A percentile compares a stretch with the other conserved stretches of the same genome.
phyloP scores from a whole-genome alignment of 2,113 vertebrate species.

The Ammodytes marinus region DNA sequence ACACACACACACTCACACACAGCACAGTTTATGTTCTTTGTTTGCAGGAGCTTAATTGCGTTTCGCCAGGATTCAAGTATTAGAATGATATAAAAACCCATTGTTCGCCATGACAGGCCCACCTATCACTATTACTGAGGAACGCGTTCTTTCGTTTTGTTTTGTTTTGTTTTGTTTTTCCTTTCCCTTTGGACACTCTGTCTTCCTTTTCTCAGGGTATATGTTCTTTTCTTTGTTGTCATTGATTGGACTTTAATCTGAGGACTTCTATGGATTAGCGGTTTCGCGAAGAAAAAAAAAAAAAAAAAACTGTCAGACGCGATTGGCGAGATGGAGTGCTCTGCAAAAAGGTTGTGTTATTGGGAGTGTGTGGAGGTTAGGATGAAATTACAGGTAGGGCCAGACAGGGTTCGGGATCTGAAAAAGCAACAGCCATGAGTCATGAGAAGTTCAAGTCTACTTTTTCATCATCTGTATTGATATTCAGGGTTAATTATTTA shows the following conservation, averaged over 20 bases:
- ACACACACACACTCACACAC: constrained; percentile 13
- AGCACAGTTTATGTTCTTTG: constrained; percentile 41
- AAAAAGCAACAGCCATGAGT: constrained; percentile 29
- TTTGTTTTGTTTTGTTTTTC: no score
- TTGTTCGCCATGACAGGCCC: constrained; percentile 13
- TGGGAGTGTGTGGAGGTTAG: constrained; percentile 52
- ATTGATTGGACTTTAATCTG: constrained; percentile 70
- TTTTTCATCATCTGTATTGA: constrained; percentile 14
- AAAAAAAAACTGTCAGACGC: constrained; percentile 50
- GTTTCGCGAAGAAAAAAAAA: constrained; percentile 30
- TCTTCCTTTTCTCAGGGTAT: not conserved
- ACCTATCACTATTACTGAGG: constrained; percentile 19
- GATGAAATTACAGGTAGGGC: constrained; percentile 66
- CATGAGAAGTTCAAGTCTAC: not conserved
- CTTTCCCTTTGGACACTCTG: not conserved
- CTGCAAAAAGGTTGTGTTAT: constrained; percentile 58
- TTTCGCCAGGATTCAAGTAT: constrained; percentile 35
- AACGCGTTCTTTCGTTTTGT: not conserved
- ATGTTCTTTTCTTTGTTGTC: constrained; percentile 33
- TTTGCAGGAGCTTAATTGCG: constrained; percentile 39
- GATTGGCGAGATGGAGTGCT: constrained; percentile 35
- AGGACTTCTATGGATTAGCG: constrained; percentile 50
- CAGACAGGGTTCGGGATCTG: constrained; percentile 28
- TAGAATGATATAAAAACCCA: constrained; percentile 22
- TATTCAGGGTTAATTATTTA: constrained; percentile 36